phyloP scores from a whole-genome alignment of 2,797 vertebrate genomes.

The Dipus sagitta region DNA sequence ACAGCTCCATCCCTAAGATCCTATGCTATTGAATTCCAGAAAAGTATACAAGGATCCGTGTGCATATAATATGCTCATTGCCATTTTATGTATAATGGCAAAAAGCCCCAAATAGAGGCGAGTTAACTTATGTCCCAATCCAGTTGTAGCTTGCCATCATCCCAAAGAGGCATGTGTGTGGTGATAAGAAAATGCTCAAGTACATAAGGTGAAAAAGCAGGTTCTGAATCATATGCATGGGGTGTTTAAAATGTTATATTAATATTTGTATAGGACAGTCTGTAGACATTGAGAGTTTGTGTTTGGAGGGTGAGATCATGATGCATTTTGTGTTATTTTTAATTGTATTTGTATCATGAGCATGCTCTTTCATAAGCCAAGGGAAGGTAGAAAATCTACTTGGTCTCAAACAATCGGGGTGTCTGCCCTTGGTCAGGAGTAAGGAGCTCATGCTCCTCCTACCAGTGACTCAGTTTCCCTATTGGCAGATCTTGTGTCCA shows the following conservation, averaged over 20 bases:
- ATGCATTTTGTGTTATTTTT: not conserved
- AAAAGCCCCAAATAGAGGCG: not conserved
- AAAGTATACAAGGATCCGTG: not conserved
- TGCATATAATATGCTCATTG: not conserved
- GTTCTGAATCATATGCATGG: not conserved
- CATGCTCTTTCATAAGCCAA: not conserved
- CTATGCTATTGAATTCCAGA: not conserved
- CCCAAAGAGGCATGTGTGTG: not conserved
- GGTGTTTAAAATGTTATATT: not conserved
- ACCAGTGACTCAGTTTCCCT: not conserved
- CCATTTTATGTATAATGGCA: not conserved
- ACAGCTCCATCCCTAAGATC: not conserved
- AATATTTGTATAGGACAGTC: not conserved
- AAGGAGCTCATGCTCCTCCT: not conserved
- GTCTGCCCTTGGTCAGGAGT: not conserved
- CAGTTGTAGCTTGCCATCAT: accelerated
- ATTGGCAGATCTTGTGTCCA: not conserved
- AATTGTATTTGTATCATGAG: conserved; percentile 22
- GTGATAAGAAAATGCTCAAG: no score
- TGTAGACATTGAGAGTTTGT: not conserved
- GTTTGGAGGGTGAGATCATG: not conserved
- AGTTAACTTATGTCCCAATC: not conserved
- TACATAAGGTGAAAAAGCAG: not conserved
- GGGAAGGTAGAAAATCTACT: not conserved
- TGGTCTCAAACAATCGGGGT: not conserved